Evolutionary conservation across 2,113 vertebrate species (phyloP), one percentile per base, ranked within the genome.

Genomic region (Atrichornis clamosus): DNA sequence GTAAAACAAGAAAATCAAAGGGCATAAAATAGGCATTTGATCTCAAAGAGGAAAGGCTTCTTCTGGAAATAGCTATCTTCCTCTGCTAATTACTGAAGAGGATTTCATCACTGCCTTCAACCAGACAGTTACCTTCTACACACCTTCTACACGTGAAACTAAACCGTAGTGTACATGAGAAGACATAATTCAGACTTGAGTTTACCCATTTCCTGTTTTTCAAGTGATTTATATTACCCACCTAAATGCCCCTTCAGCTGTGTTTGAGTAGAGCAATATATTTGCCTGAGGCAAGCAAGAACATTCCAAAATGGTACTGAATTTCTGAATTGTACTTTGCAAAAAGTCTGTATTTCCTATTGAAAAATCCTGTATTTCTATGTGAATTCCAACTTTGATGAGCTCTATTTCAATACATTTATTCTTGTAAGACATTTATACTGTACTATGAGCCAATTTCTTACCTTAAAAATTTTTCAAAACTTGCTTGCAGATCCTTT

Each of bases 171-270:
- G 21, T 60, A 33, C 72, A 87, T 78, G 81, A 87, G 73, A 93
- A 2, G 4, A 62, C 58, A 93, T 95, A 96, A 95, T 89, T 94
- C 80, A 91, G 90, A 94, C 73, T 53, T 85, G 62, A 95, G 33
- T 90, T 87, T 76, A 76, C 44, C 62, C 10, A 69, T 94, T 93
- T 96, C 91, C 81, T 94, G 69, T 15, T 84, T 94, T 94, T 84
- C 84, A 89, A 27, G 62, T 95, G 87, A 91, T 97, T 96, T 96
- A 95, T 93, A 76, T 69, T 62, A 82, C 37, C 39, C 8, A 82
- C 18, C 49, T 87, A 89, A 89, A 92, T 93, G 74, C n/a, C 62
- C 44, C 37, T 87, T 95, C 32, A 89, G 49, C 65, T 85, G 9
- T 63, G 13, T 82, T 95, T 79, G 37, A 82, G 53, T 69, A 79